Percentiles rank a stretch among this genome's conserved stretches.
phyloP scores from a whole-genome alignment of 2,888 invertebrate genomes.

The Watsonalla binaria region DNA sequence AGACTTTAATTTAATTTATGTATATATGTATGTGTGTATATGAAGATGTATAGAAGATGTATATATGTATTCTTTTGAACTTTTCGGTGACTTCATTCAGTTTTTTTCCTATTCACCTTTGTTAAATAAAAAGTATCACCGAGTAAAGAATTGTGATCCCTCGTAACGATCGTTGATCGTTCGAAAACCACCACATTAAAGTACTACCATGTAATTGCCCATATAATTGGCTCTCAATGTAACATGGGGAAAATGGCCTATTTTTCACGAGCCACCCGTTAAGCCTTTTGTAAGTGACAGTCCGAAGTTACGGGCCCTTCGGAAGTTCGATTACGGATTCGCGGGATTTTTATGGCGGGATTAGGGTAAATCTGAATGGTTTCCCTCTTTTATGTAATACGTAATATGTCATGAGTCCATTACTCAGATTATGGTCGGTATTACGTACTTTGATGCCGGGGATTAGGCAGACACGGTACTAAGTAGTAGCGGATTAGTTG shows the following conservation, averaged over 20 bases:
- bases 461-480: background rate
- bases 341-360: constrained; percentile 40
- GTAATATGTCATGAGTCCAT: constrained; percentile 1
- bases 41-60: too few species aligned
- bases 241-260: constrained; percentile 23
- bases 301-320: constrained; percentile 36
- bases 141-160: too few species aligned
- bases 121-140: too few species aligned
- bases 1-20: too few species aligned
- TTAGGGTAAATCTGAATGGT: constrained; percentile 17
- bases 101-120: too few species aligned
- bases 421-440: background rate
- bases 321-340: constrained; percentile 39
- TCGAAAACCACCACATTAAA: background rate
- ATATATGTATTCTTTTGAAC: too few species aligned
- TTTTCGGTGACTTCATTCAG: too few species aligned
- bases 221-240: constrained; percentile 1
- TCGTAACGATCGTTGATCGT: background rate
- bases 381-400: background rate
- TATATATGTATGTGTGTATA: too few species aligned
- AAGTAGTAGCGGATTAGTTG: too few species aligned
- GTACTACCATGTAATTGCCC: background rate
- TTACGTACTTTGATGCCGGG: background rate
- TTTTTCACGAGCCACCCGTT: constrained; percentile 19
- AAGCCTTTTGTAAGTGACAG: constrained; percentile 42